Evolutionary conservation across 2,888 invertebrate genomes (phyloP), one percentile per base, ranked within the genome.

Genomic region (Netelia inedita): DNA sequence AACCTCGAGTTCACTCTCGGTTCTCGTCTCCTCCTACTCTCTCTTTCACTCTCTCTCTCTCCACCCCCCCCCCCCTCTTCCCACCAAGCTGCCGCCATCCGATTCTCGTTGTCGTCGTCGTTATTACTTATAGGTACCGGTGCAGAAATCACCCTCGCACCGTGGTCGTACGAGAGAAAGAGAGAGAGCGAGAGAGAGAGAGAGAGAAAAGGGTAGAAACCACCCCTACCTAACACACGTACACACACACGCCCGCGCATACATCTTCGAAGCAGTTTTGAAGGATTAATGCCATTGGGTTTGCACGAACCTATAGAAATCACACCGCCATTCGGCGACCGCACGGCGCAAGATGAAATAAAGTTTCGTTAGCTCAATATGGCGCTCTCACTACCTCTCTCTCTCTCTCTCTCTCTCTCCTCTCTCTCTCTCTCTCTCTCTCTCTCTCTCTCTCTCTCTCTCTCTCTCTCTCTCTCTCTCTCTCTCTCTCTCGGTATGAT

Each of bases 291-390:
- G 71, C 66, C 55, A 61, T 75, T 76, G 79, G 76, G 68, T 65
- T 41, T 72, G 57, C 28, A 46, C 53, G 72, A 23, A 55, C 46
- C 73, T 68, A 71, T 81, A 74, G 74, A 74, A 35, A 73, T 63
- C 76, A 16, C 57, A 76, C 50, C 65, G 72, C 66, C 41, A 75
- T 71, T 59, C 35, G 68, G 78, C 63, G 65, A 80, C 75, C 19
- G 55, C 74, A 79, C 79, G 50, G 55, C 57, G 43, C 53, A 71
- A 68, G 81, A 85, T 85, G 82, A 88, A 89, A 88, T 89, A 91
- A 91, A 90, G 88, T 91, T 90, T 91, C 89, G 89, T 89, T 89
- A 88, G 89, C 87, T 90, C 89, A 89, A 91, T 90, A 91, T 88
- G 89, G 89, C 82, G 85, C 85, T 79, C 43, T 65, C 35, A 35